phyloP scores from a whole-genome alignment of 2,797 vertebrate genomes.

The Eulemur mongoz region DNA sequence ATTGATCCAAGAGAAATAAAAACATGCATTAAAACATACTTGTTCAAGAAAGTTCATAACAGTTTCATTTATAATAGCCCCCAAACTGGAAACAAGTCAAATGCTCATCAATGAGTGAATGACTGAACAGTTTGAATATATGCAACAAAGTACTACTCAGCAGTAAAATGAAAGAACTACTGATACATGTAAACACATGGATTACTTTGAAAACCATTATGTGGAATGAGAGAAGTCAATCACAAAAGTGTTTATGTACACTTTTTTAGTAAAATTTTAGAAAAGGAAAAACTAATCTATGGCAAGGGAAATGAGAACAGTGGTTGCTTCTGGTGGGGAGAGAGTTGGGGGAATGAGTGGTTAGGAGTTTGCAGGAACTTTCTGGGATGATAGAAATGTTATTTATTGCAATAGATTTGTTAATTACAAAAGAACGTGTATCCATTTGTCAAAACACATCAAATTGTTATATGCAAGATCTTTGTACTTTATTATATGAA shows the following conservation, averaged over 20 bases:
- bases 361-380: neutral
- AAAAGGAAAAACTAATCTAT: neutral
- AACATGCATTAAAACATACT: neutral
- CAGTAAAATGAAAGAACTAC: neutral
- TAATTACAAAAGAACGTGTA: neutral
- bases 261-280: neutral
- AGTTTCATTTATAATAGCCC: neutral
- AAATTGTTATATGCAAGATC: neutral
- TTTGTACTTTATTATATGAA: neutral
- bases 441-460: neutral
- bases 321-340: neutral
- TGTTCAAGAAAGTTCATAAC: neutral
- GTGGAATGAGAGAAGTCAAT: neutral
- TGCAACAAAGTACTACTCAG: neutral
- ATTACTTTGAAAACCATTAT: neutral
- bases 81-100: neutral
- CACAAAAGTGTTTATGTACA: neutral
- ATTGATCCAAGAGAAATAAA: slow-evolving; percentile 8
- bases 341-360: neutral
- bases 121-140: neutral
- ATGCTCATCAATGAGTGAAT: neutral
- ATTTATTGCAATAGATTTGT: neutral
- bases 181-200: neutral
- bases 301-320: neutral
- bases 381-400: neutral